Percentiles rank a stretch among this genome's conserved stretches.
Conservation (phyloP, 1,140 invertebrate species). For the Halictus rubicundus region DNA sequence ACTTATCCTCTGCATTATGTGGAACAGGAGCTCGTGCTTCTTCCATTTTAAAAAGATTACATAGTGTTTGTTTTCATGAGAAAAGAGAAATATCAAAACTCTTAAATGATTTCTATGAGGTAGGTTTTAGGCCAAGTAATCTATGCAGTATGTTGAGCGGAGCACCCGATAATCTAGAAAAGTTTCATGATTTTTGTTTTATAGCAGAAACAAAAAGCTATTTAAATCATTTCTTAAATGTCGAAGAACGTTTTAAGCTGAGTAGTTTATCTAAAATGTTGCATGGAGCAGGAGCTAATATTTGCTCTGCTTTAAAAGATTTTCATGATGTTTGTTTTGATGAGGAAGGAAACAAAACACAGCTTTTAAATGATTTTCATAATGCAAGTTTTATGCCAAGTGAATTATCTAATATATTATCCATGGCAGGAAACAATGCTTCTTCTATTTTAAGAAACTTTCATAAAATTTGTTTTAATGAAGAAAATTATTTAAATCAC, state of each 20-base stretch:
- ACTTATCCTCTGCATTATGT: neutral
- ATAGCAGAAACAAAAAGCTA: neutral
- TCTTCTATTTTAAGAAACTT: conserved; percentile 2
- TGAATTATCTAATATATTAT: conserved; percentile 3
- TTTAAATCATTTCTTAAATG: conserved; percentile 11
- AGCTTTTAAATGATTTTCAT: conserved; percentile 13
- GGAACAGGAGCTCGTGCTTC: neutral
- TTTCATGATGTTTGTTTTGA: conserved; percentile 8
- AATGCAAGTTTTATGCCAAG: neutral
- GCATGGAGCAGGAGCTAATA: too few species aligned
- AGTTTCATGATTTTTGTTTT: conserved; percentile 13
- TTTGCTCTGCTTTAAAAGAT: neutral
- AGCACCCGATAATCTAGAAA: neutral
- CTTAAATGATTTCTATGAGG: neutral
- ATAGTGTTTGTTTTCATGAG: neutral
- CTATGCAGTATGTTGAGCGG: neutral
- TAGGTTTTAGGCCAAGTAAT: neutral
- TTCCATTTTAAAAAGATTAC: neutral
- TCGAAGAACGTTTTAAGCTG: neutral
- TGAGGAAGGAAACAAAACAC: neutral
- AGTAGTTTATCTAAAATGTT: too few species aligned
- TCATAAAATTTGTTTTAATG: neutral
- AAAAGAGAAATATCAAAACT: neutral
- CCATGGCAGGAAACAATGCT: conserved; percentile 7
- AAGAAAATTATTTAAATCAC: conserved; percentile 12